Evolutionary conservation across 2,888 invertebrate species (phyloP), one percentile per base, ranked within the genome.

Genomic region (Lepeophtheirus nordmannii): DNA sequence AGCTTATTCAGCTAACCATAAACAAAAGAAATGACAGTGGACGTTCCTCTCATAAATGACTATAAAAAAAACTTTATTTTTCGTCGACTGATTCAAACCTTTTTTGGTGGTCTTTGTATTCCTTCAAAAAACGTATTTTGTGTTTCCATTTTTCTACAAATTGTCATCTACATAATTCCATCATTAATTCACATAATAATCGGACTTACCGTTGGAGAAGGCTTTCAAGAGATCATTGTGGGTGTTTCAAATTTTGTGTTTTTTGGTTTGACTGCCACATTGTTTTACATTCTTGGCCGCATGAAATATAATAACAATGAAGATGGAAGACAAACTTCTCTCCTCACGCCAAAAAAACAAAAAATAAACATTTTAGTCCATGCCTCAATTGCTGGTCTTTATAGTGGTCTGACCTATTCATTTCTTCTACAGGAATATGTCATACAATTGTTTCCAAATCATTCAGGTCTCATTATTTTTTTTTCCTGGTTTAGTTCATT

Each of bases 311-410:
- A 17, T 8, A 17, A 14, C n/a, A 14, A n/a, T 46, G 53, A 17
- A 46, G 17, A 17, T n/a, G 53, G 53, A 46, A 46, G 53, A 17
- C 14, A 1, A 2, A 17, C 41, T n/a, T 69, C 68, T 63, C 60
- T 70, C 1, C 67, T 70, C 1, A 65, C 67, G 1, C 65, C 62
- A 30, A 70, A 70, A 62, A 64, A 62, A 37, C 17, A 58, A 14
- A 58, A 62, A 38, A 39, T 62, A 10, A 68, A 65, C 46, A 58
- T 69, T 11, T 7, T 68, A 12, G 11, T 68, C 10, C 68, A 68
- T 57, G 66, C 69, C 11, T 22, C 68, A 10, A 20, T 68, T 37
- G 67, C 60, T 57, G 70, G 70, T 0, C 14, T 68, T 14, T 63
- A 63, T 30, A 62, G 68, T 30, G 68, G 66, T 17, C 61, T 62